Base-by-base conservation (phyloP, 1,140 invertebrate species). In the Trigoniulus corallinus region DNA sequence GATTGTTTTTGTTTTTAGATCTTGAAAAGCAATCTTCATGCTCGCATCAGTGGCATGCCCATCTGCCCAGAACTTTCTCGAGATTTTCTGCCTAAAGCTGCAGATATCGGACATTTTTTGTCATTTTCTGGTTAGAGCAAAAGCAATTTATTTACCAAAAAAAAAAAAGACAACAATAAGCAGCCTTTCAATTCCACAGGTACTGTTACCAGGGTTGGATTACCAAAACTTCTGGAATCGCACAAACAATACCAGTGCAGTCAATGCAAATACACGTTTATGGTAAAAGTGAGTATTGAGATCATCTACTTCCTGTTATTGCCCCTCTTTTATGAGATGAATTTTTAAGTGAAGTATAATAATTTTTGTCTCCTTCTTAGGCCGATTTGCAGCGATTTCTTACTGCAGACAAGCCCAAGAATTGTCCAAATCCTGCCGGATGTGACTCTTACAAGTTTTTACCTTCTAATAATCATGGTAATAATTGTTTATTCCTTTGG, bases 201-300 rank as follows among this genome's bases (percentile, higher is more conserved):
- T 2, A 85, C 83, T 50, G 77, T 87, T 34, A 78, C 88, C 41
- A 67, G 84, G 60, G 79, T 79, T 43, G 81, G 81, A 2, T 72
- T 78, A 50, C 70, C 81, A 21, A 84, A 81, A 63, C 74, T 89
- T 67, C 64, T 89, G 34, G 84, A 87, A 66, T 76, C 77, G 63
- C 70, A 78, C 59, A 77, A 78, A 57, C 73, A 76, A 40, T 88
- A 79, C 64, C 70, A 75, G 2, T 92, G 88, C 64, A 67, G 71
- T 34, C 86, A 85, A 64, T 93, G 88, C 65, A 78, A 82, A 64
- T 69, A 77, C 66, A 62, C 74, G 12, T 76, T 78, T 57, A 61
- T 66, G 26, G 67, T 80, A 7, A 71, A 81, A 64, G 84, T 82
- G 52, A 54, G 39, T 27, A 37, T 53, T 47, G 18, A 27, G 18